phyloP scores from a whole-genome alignment of 2,888 invertebrate species.

The Calephelis perditalis region DNA sequence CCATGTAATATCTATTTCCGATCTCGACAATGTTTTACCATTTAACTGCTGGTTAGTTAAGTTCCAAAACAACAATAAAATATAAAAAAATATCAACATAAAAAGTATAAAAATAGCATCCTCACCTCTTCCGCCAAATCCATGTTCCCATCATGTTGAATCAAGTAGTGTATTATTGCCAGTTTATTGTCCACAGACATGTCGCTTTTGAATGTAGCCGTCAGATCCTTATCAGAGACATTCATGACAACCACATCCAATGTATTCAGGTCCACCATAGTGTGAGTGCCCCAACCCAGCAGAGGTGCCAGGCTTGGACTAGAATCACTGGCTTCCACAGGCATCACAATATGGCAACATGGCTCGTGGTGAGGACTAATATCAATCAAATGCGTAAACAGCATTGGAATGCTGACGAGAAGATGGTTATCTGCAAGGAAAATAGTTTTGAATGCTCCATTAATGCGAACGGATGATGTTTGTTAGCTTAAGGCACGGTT shows the following conservation, averaged over 20 bases:
- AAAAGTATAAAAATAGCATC: constrained; percentile 15
- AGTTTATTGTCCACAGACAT: constrained; percentile 84
- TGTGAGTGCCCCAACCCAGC: constrained; percentile 71
- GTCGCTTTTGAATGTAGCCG: constrained; percentile 83
- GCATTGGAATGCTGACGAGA: constrained; percentile 88
- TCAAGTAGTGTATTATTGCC: constrained; percentile 89
- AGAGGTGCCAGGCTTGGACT: constrained; percentile 84
- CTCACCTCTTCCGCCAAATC: constrained; percentile 85
- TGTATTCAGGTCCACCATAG: constrained; percentile 82
- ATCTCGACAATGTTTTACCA: too few species aligned
- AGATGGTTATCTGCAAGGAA: constrained; percentile 83
- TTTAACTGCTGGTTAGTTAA: too few species aligned
- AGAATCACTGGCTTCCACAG: constrained; percentile 75
- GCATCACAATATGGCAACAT: constrained; percentile 86
- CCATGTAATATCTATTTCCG: too few species aligned
- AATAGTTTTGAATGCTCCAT: background rate
- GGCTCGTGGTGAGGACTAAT: constrained; percentile 91
- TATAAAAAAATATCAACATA: constrained; percentile 6
- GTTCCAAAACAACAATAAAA: too few species aligned
- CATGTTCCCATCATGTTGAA: constrained; percentile 86
- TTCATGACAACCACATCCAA: constrained; percentile 83
- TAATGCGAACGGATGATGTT: too few species aligned
- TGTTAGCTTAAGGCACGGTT: too few species aligned
- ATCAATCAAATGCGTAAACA: constrained; percentile 91
- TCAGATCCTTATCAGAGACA: constrained; percentile 81